Conservation (phyloP, 2,888 invertebrate genomes). For the Nycteola revayana region DNA sequence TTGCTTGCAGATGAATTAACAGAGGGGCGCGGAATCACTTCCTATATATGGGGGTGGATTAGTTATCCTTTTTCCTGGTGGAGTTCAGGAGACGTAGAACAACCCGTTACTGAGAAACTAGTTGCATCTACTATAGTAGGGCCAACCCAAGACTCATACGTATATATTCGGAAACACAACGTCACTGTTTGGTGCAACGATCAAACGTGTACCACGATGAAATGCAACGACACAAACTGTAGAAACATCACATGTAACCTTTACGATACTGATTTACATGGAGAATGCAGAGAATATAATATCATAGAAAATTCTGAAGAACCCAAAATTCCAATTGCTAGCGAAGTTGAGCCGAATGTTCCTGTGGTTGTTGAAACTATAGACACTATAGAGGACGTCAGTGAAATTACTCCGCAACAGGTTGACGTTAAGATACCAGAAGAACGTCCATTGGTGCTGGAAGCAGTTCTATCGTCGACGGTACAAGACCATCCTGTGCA, state of each 20-base stretch:
- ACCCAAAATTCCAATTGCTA: conserved; percentile 29
- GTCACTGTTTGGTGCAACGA: conserved; percentile 73
- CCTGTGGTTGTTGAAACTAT: conserved; percentile 4
- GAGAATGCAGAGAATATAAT: conserved; percentile 67
- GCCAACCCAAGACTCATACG: conserved; percentile 39
- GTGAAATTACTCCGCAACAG: conserved; percentile 19
- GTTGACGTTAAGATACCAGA: conserved; percentile 29
- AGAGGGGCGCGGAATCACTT: conserved; percentile 61
- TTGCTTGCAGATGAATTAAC: conserved; percentile 60
- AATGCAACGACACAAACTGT: conserved; percentile 61
- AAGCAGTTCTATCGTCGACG: conserved; percentile 61
- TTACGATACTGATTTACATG: conserved; percentile 70
- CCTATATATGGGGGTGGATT: conserved; percentile 72
- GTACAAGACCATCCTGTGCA: too few species aligned
- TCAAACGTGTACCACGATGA: conserved; percentile 73
- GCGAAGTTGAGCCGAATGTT: conserved; percentile 10
- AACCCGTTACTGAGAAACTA: conserved; percentile 41
- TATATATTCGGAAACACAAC: conserved; percentile 57
- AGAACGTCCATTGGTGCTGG: conserved; percentile 57
- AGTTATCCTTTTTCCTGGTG: conserved; percentile 73
- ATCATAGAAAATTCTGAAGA: conserved; percentile 43
- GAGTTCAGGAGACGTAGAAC: conserved; percentile 42
- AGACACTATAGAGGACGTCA: conserved; percentile 9
- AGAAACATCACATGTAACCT: conserved; percentile 67
- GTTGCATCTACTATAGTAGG: conserved; percentile 38